phyloP scores from a whole-genome alignment of 1,140 invertebrate species.

The Polyergus mexicanus region DNA sequence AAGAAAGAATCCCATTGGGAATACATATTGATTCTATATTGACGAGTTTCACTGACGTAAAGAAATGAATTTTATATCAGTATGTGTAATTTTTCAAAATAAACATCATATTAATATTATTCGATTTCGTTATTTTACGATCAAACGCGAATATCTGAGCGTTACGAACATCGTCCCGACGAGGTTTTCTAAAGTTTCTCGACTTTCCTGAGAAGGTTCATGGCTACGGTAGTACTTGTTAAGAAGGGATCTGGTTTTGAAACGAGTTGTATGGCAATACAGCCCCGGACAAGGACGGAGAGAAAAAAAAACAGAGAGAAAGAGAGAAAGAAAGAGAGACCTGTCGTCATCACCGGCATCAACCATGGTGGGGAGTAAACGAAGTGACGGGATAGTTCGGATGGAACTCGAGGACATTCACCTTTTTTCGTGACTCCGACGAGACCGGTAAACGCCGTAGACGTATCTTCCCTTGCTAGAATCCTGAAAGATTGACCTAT shows the following conservation, averaged over 20 bases:
- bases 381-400: conserved; percentile 81
- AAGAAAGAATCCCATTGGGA: neutral
- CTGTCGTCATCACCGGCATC: conserved; percentile 55
- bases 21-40: neutral
- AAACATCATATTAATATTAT: conserved; percentile 14
- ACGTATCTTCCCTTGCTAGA: conserved; percentile 68
- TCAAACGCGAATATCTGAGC: neutral
- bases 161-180: neutral
- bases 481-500: conserved; percentile 62
- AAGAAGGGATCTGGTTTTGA: conserved; percentile 70
- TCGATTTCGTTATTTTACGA: conserved; percentile 17
- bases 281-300: too few relatives aligned
- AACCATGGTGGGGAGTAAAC: conserved; percentile 45
- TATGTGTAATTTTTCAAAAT: conserved; percentile 19
- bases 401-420: conserved; percentile 84
- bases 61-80: neutral
- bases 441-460: conserved; percentile 74
- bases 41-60: neutral
- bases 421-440: conserved; percentile 85
- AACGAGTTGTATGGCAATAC: conserved; percentile 65
- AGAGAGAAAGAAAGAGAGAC: conserved; percentile 36
- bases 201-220: conserved; percentile 56
- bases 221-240: conserved; percentile 44
- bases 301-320: too few relatives aligned
- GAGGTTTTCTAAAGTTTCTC: conserved; percentile 70